Base-by-base conservation (phyloP, 2,797 vertebrate species). In the Brachyalestes nurse region DNA sequence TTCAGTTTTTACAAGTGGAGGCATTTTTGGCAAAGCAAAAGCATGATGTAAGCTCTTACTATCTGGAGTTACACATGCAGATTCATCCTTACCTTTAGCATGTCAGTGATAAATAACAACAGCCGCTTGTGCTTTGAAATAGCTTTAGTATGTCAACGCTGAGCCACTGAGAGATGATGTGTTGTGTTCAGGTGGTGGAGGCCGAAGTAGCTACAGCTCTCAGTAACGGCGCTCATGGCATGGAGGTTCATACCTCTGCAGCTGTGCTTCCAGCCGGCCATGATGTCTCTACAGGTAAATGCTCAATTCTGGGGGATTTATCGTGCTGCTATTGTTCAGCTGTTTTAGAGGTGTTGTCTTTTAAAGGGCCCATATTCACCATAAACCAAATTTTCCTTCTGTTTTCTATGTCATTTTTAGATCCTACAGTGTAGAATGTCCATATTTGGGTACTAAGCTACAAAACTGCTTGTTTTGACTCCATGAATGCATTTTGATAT, bases 221-320 rank as follows among this genome's bases (percentile, higher is more conserved):
- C 42, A 91, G 91, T 21, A 95, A 95, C 4, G 94, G 93, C 45
- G 76, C 83, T n/a, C 83, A 89, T 13, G 76, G 80, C 62, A 75
- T 87, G 1, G 86, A 88, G 28, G 86, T 93, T 10, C 92, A 93
- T 78, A 87, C 89, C 0, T 61, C 91, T 83, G 92, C 91, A 88
- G 69, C 93, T 72, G 89, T 93, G 84, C 91, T 97, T 85, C 92
- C 96, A 67, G 86, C 95, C 62, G 93, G 93, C 85, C 96, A 96
- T 17, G 96, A 91, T 3, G 77, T 96, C 88, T 94, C 97, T 69
- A 93, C 96, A 91, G 98, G 98, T 99, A 95, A 93, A 28, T 61
- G 9, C 4, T 40, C 6, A 10, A 2, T 2, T 16, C 67, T 6
- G 5, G n/a, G 9, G 9, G 65, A 49, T 70, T 49, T 25, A 14